Percentiles rank a stretch among this genome's conserved stretches.
Evolutionary conservation across 2,888 invertebrate genomes (phyloP).

Genomic region (Aproaerema taeniolella): DNA sequence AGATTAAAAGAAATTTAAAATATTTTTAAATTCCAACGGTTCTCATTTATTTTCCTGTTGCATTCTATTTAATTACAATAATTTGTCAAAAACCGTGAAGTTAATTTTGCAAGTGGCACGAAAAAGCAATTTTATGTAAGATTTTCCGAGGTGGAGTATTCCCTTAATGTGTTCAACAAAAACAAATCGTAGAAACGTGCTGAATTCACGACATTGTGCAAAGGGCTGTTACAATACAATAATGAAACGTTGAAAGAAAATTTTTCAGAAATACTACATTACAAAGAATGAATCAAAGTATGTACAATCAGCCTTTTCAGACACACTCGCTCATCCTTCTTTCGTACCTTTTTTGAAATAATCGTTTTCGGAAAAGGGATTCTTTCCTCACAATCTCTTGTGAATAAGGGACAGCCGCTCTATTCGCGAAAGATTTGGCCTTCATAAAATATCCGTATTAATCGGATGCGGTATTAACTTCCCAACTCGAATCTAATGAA

Average conservation of each 20-base stretch:
- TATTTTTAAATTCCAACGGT: no score
- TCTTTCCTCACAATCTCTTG: no score
- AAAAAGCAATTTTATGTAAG: conserved; percentile 33
- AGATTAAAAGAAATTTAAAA: no score
- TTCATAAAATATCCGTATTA: conserved; percentile 35
- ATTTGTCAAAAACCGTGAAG: conserved; percentile 22
- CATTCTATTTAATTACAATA: conserved; percentile 12
- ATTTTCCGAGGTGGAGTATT: conserved; percentile 30
- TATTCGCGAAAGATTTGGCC: background rate
- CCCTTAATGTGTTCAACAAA: conserved; percentile 35
- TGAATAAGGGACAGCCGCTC: no score
- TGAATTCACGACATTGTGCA: conserved; percentile 18
- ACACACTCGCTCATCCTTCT: no score
- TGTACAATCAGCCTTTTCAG: no score
- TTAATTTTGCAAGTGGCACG: conserved; percentile 32
- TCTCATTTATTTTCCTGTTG: conserved; percentile 9
- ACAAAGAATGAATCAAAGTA: no score
- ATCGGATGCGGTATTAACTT: conserved; percentile 47
- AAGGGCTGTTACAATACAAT: no score
- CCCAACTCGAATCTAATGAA: conserved; percentile 47
- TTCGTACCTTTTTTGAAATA: no score
- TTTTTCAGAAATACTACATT: no score
- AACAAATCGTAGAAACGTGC: conserved; percentile 39
- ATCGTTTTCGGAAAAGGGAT: no score
- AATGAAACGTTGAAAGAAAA: no score